A percentile compares a stretch with the other conserved stretches of the same genome.
These are phyloP conservation scores for Lerema accius DNA, from an alignment of 1,140 invertebrate genomes.

Conservation along the genomic window DNA sequence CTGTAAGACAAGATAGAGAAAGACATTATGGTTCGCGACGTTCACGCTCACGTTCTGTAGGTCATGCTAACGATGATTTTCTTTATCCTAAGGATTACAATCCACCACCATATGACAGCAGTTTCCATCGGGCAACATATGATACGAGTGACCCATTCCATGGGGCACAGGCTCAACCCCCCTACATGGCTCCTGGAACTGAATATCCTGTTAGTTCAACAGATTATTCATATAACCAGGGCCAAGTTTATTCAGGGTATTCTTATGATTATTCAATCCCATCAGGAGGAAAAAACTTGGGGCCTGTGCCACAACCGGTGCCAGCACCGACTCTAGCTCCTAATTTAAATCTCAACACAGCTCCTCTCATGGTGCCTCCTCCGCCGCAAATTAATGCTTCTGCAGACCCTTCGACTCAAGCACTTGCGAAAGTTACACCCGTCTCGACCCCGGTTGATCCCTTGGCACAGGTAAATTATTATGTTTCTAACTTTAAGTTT, in stretches of 20 bases:
- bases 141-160: background rate
- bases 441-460: conserved; percentile 49
- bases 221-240: conserved; percentile 53
- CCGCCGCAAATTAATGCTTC: conserved; percentile 34
- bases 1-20: conserved; percentile 17
- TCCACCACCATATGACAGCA: conserved; percentile 1
- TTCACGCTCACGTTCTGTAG: conserved; percentile 35
- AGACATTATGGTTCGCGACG: conserved; percentile 22
- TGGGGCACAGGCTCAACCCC: conserved; percentile 8
- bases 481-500: conserved; percentile 12
- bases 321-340: conserved; percentile 40
- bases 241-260: conserved; percentile 46
- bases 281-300: conserved; percentile 29
- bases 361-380: conserved; percentile 44
- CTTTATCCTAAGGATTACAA: conserved; percentile 52
- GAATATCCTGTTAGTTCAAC: conserved; percentile 34
- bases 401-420: background rate
- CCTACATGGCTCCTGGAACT: conserved; percentile 28
- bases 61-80: conserved; percentile 49
- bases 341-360: conserved; percentile 27
- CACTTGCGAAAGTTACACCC: conserved; percentile 15
- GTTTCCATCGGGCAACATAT: background rate
- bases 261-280: conserved; percentile 49
- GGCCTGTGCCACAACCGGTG: conserved; percentile 51
- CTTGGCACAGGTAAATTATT: conserved; percentile 72